phyloP scores from a whole-genome alignment of 2,113 vertebrate species.

The Upupa epops region DNA sequence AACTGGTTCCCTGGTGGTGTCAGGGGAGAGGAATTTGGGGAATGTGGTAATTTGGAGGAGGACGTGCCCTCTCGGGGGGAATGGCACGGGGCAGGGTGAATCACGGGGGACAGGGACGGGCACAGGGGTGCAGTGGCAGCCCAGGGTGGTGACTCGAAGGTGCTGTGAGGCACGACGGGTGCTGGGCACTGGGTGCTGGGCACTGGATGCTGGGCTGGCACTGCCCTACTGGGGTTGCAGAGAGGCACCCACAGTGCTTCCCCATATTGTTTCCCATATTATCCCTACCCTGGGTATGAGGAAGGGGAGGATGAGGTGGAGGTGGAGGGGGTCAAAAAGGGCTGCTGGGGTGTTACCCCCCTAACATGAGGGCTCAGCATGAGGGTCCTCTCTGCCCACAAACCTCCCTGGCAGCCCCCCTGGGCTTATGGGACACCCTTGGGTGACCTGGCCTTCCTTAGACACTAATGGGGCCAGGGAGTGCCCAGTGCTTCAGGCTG shows the following conservation, averaged over 20 bases:
- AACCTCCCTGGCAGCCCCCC: neutral
- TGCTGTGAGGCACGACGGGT: neutral
- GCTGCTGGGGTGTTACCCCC: neutral
- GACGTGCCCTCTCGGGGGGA: constrained; percentile 56
- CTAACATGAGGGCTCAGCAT: neutral
- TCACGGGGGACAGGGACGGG: constrained; percentile 30
- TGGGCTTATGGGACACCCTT: neutral
- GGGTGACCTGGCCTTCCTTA: neutral
- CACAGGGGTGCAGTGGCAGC: neutral
- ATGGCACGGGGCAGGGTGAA: constrained; percentile 60
- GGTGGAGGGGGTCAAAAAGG: neutral
- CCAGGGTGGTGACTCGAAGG: fast-evolving
- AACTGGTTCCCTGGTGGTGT: constrained; percentile 74
- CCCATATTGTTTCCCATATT: neutral
- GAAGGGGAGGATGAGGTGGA: neutral
- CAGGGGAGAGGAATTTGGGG: constrained; percentile 72
- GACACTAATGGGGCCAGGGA: neutral
- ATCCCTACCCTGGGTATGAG: fast-evolving
- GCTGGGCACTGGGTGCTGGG: neutral
- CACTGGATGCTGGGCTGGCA: neutral
- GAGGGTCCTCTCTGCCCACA: fast-evolving
- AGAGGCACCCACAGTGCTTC: neutral
- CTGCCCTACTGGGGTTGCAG: fast-evolving
- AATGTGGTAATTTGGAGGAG: constrained; percentile 76
- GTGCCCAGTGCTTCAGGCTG: neutral